These are phyloP conservation scores for Zosterops japonicus DNA, from an alignment of 2,113 vertebrate genomes.

Conservation along the genomic window DNA sequence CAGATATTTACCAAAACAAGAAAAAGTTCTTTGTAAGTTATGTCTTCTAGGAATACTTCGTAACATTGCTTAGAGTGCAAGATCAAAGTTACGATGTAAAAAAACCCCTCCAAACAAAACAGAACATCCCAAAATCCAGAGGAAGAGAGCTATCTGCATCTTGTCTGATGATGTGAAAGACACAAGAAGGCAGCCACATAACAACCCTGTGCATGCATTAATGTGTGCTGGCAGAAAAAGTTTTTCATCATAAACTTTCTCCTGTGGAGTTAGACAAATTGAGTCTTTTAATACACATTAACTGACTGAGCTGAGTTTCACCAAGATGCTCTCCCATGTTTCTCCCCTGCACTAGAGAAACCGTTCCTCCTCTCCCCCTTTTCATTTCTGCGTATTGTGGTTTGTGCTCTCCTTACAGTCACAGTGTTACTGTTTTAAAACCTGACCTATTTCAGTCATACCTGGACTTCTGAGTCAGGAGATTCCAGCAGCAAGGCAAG, in stretches of 20 bases:
- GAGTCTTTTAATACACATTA: neutral
- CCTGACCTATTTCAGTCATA: constrained; percentile 5
- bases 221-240: neutral
- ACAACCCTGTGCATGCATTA: neutral
- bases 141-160: neutral
- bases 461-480: constrained; percentile 79
- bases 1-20: neutral
- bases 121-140: neutral
- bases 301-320: neutral
- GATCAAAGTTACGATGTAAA: neutral
- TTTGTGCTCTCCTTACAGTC: neutral
- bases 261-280: neutral
- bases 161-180: neutral
- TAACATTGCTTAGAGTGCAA: neutral
- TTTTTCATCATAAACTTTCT: neutral
- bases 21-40: neutral
- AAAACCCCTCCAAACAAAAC: accelerated
- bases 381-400: neutral
- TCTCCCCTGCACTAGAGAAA: neutral
- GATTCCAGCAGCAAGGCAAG: constrained; percentile 78
- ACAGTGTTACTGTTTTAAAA: neutral
- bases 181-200: neutral
- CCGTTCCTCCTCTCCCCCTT: neutral
- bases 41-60: neutral
- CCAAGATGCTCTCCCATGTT: neutral